Evolutionary conservation across 2,888 invertebrate species (phyloP), one percentile per base, ranked within the genome.

Genomic region (Emmelina monodactyla): DNA sequence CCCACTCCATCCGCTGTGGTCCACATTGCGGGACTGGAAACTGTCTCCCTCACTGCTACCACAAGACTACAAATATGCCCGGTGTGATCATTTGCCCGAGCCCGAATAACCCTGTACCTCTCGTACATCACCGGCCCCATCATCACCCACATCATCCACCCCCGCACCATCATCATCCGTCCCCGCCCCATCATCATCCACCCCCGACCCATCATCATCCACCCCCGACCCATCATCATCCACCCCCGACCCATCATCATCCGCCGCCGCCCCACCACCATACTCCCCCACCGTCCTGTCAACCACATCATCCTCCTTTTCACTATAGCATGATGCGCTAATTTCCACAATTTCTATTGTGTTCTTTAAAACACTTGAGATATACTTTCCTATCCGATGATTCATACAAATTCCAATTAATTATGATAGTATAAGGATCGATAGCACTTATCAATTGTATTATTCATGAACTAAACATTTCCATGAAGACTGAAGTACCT

Each of bases 41-140:
- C 41, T 71, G 72, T 40, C 50, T 51, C 0, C 67, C 72, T 0
- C 60, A 62, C 45, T 72, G 72, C 49, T 57, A 55, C 43, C 46
- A 51, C 42, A 50, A 50, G 16, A 10, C 4, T 4, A 3, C 3
- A 9, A 29, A 4, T 3, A 9, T 5, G 5, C 34, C 35, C 1
- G 38, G 35, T 3, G 45, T 55, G 9, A 41, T 41, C 3, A 25
- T 44, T n/a, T 38, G 46, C 14, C 42, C 41, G 11, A 50, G 40
- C 16, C 48, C 45, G 11, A 42, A 38, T n/a, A 38, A 39, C n/a
- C 16, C 28, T 34, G 42, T n/a, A 22, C 42, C 46, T 45, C 35
- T 46, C 29, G 37, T 34, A 3, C 39, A 43, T 16, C 42, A 40
- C 14, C 41, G 40, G 2, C 28, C 43, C 29, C 43, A 42, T 25